Conservation (phyloP, 2,113 vertebrate genomes). For the Campylomormyrus tamandua region DNA sequence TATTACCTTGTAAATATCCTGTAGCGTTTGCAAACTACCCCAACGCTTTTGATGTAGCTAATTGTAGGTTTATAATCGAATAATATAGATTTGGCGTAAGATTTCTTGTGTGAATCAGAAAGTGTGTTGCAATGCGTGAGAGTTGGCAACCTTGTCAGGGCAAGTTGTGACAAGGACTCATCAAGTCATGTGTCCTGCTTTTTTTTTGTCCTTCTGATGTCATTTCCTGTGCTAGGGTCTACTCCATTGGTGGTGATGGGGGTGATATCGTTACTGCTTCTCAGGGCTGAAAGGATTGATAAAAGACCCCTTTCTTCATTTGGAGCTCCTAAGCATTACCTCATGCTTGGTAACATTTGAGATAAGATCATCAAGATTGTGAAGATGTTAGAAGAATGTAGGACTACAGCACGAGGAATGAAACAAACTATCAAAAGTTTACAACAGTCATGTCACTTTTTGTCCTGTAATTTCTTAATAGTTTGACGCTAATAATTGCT, state of each 20-base stretch:
- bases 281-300: background rate
- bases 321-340: background rate
- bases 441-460: background rate
- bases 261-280: background rate
- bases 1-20: no score
- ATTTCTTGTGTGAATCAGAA: no score
- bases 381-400: background rate
- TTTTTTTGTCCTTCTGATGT: background rate
- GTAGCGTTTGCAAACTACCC: no score
- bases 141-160: background rate
- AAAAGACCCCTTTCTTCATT: background rate
- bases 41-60: no score
- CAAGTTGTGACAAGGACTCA: background rate
- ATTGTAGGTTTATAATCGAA: no score
- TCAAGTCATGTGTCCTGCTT: background rate
- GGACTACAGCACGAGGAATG: background rate
- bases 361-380: background rate
- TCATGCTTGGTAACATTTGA: background rate
- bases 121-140: no score
- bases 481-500: background rate
- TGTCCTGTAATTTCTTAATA: background rate
- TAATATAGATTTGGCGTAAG: no score
- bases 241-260: background rate
- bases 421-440: background rate
- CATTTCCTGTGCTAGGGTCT: background rate